Evolutionary conservation across 2,113 vertebrate species (phyloP), one percentile per base, ranked within the genome.

Genomic region (Ptilorrhoa leucosticta): DNA sequence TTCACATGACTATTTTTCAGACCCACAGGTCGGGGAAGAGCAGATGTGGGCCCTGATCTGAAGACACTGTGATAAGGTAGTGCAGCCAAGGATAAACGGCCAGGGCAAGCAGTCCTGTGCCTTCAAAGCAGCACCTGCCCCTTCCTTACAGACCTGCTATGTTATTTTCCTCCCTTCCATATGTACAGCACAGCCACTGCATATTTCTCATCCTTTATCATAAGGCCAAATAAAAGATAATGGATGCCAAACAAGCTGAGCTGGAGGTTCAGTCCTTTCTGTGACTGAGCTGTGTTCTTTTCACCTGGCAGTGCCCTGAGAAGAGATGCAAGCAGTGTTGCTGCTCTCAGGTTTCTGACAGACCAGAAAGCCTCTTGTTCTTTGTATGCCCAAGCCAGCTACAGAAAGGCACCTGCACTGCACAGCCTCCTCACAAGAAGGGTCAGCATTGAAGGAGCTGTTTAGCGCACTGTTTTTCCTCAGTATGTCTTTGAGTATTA

Each of bases 11-110:
- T 20, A 1, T 39, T 91, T 65, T 89, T 51, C 83, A 75, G 65
- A 60, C 15, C 13, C 27, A 9, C 15, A 26, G 23, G 5, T 50
- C 17, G 33, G 24, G 20, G 17, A 54, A 31, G 2, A 64, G 53
- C 51, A 24, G 27, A 26, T 6, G 7, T 1, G 0, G 35, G 60
- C 44, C 44, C 21, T 1, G 0, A 16, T 28, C 39, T n/a, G 35
- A 79, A 45, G 47, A 28, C 27, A 22, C 7, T 11, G 40, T 3
- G 50, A 12, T 7, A 39, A 0, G 6, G n/a, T 15, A 64, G 19
- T 2, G 16, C 18, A 24, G 40, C 33, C 13, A 28, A 50, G 60
- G 45, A 40, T 4, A 66, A 37, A 24, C 42, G 80, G 69, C 10
- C 65, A 35, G 28, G 24, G 42, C 10, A 71, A 42, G 44, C 6